Conservation (phyloP, 2,888 invertebrate genomes). For the Keiferia lycopersicella region DNA sequence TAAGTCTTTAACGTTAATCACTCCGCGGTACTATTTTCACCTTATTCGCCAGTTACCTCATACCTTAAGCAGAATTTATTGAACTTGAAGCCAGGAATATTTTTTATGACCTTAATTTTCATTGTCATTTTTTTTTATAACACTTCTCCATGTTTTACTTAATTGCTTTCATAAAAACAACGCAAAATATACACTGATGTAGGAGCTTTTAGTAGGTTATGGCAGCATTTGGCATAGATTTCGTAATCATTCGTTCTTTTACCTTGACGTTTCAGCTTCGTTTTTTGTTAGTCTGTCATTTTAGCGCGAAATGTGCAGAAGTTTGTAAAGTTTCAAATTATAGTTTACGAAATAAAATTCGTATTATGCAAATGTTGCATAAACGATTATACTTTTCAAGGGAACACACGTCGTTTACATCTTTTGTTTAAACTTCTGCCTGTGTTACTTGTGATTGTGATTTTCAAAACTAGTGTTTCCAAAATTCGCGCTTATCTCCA, state of each 20-base stretch:
- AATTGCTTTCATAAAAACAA: too few species aligned
- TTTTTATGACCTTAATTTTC: too few species aligned
- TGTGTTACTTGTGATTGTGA: background rate
- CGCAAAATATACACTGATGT: too few species aligned
- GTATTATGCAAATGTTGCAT: slow-evolving; percentile 45
- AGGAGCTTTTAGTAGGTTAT: background rate
- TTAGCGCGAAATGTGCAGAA: slow-evolving; percentile 58
- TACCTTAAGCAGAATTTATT: too few species aligned
- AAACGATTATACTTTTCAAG: slow-evolving; percentile 36
- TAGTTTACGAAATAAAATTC: slow-evolving; percentile 50
- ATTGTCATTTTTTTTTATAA: too few species aligned
- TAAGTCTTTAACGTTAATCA: too few species aligned
- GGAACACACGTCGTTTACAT: slow-evolving; percentile 11
- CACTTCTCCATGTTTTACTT: too few species aligned
- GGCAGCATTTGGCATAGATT: background rate
- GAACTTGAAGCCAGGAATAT: too few species aligned
- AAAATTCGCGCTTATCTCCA: background rate
- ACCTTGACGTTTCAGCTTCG: slow-evolving; percentile 8
- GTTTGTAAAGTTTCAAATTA: slow-evolving; percentile 45
- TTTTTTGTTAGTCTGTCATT: slow-evolving; percentile 52
- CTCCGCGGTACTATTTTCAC: too few species aligned
- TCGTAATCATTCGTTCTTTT: slow-evolving; percentile 30
- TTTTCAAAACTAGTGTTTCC: background rate
- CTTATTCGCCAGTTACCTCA: too few species aligned
- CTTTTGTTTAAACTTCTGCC: slow-evolving; percentile 11